Evolutionary conservation across 2,113 vertebrate genomes (phyloP).

Genomic region (Pelmatolapia mariae): DNA sequence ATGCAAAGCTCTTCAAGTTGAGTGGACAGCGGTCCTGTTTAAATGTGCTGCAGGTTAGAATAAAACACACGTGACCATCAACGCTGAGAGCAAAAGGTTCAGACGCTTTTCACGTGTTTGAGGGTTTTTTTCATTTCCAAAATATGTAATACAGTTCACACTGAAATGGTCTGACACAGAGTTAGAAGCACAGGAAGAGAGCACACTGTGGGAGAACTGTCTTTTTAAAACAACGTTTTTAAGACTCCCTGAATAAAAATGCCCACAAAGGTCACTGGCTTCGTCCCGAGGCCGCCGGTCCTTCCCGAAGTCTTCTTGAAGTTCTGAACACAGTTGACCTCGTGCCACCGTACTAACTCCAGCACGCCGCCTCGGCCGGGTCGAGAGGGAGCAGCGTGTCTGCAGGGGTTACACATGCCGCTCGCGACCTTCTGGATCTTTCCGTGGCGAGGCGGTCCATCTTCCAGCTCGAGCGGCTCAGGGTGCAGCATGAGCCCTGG

Average conservation of each 20-base stretch:
- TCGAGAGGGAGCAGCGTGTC: background rate
- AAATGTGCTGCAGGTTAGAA: background rate
- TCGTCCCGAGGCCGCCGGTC: background rate
- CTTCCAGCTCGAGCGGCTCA: background rate
- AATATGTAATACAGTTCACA: background rate
- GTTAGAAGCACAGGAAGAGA: background rate
- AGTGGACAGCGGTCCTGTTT: background rate
- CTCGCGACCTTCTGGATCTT: background rate
- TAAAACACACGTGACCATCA: background rate
- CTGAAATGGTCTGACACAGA: background rate
- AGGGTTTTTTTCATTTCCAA: background rate
- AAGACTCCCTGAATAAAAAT: background rate
- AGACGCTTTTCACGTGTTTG: background rate
- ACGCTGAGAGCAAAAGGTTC: background rate
- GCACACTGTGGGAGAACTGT: background rate
- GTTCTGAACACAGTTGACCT: background rate
- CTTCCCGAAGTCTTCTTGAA: background rate
- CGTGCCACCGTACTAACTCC: background rate
- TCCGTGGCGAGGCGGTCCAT: background rate
- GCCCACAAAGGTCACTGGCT: background rate
- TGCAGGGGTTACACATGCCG: background rate
- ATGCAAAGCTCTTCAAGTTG: background rate
- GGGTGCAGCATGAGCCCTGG: background rate
- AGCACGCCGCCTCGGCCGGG: background rate
- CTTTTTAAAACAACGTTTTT: background rate